These are phyloP conservation scores for Heliconius ethilla DNA, from an alignment of 2,888 invertebrate species.

Conservation along the genomic window DNA sequence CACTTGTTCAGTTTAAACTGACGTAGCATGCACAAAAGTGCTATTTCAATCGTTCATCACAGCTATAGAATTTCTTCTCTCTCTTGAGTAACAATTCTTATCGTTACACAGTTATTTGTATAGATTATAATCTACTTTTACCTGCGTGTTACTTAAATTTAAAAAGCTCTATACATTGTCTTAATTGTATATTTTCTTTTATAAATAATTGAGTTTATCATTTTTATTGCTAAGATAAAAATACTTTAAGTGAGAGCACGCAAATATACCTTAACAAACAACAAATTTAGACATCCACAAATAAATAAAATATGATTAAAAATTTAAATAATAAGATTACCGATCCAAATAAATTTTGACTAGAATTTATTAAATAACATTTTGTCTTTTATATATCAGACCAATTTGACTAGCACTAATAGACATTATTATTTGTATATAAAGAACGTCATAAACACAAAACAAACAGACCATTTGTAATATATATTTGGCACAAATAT, in stretches of 20 bases:
- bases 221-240: conserved; percentile 73
- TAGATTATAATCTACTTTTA: conserved; percentile 70
- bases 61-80: conserved; percentile 78
- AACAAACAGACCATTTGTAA: conserved; percentile 56
- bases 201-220: conserved; percentile 82
- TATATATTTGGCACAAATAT: conserved; percentile 76
- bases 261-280: conserved; percentile 57
- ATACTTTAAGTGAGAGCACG: conserved; percentile 69
- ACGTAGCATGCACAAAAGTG: conserved; percentile 77
- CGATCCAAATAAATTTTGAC: conserved; percentile 75
- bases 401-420: conserved; percentile 78
- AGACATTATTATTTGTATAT: conserved; percentile 57
- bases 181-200: conserved; percentile 74
- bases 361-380: conserved; percentile 66
- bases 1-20: conserved; percentile 53
- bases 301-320: conserved; percentile 56
- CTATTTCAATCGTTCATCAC: conserved; percentile 73
- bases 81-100: conserved; percentile 57
- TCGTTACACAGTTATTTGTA: conserved; percentile 64
- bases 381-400: conserved; percentile 65
- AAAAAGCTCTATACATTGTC: conserved; percentile 82
- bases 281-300: conserved; percentile 54
- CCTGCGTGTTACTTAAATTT: conserved; percentile 78
- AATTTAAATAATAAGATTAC: conserved; percentile 57
- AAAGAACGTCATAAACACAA: conserved; percentile 55